These are phyloP conservation scores for Podilymbus podiceps DNA, from an alignment of 2,113 vertebrate species.

Conservation along the genomic window DNA sequence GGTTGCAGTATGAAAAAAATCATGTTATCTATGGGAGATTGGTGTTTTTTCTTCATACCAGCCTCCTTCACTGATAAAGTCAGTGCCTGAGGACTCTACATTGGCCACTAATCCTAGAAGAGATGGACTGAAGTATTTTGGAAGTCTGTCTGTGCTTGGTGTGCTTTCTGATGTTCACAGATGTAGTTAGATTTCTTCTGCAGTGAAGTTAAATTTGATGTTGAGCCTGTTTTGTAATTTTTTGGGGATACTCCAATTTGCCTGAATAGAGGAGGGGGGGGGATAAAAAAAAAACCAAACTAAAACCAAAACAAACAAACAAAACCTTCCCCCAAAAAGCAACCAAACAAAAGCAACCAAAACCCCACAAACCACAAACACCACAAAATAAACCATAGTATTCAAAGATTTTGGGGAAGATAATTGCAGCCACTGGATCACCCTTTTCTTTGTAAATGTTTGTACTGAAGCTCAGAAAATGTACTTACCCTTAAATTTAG, in stretches of 20 bases:
- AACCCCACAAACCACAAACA: no score
- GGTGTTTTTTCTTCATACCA: neutral
- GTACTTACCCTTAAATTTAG: neutral
- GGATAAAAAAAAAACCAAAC: no score
- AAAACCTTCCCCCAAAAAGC: no score
- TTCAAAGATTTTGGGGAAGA: neutral
- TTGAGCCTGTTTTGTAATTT: neutral
- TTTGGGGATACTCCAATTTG: neutral
- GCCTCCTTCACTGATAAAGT: neutral
- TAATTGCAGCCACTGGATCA: neutral
- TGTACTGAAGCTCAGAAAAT: neutral
- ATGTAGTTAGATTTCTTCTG: neutral
- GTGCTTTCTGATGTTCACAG: neutral
- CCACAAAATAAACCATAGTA: rapidly evolving
- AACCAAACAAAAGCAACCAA: no score
- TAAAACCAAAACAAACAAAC: neutral
- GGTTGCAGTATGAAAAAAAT: neutral
- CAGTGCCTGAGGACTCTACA: neutral
- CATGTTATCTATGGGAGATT: neutral
- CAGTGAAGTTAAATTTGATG: neutral
- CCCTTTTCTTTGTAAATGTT: neutral
- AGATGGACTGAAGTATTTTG: neutral
- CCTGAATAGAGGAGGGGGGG: neutral
- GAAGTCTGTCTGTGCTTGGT: neutral
- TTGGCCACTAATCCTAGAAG: neutral